Evolutionary conservation across 2,113 vertebrate species (phyloP).

Genomic region (Rhegmatorhina hoffmannsi): DNA sequence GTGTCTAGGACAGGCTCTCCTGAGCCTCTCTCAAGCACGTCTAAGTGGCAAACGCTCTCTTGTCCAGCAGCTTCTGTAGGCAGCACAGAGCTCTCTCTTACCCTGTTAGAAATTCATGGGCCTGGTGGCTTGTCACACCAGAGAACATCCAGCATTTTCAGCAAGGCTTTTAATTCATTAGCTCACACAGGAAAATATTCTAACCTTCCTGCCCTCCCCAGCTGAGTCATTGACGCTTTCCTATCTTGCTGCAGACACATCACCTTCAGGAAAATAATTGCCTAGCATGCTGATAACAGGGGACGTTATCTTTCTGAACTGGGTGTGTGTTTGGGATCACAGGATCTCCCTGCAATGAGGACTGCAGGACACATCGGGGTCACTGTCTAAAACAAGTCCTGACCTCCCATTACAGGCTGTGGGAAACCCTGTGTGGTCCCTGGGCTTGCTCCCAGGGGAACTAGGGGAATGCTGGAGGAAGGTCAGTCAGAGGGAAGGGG

Average conservation of each 20-base stretch:
- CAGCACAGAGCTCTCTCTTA: neutral
- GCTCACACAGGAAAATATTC: neutral
- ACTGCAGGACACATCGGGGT: neutral
- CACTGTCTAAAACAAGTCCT: neutral
- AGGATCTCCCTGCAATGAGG: neutral
- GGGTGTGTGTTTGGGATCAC: neutral
- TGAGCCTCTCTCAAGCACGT: neutral
- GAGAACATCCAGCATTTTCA: slow-evolving; percentile 15
- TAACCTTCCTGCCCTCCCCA: slow-evolving; percentile 44
- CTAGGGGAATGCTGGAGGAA: neutral
- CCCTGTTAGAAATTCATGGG: slow-evolving; percentile 24
- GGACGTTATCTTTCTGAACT: neutral
- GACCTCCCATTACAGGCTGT: neutral
- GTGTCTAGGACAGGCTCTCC: neutral
- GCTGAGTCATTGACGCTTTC: slow-evolving; percentile 30
- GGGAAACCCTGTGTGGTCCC: neutral
- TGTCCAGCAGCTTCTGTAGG: neutral
- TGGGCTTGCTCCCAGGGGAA: neutral
- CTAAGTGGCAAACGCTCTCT: neutral
- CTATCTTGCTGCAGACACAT: neutral
- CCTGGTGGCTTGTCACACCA: neutral
- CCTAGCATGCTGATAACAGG: neutral
- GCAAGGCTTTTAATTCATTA: slow-evolving; percentile 52
- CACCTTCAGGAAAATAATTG: slow-evolving; percentile 25
- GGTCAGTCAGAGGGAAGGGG: neutral